phyloP scores from a whole-genome alignment of 37 sponge, comb jelly and placozoan species.

The Geodia barretti region DNA sequence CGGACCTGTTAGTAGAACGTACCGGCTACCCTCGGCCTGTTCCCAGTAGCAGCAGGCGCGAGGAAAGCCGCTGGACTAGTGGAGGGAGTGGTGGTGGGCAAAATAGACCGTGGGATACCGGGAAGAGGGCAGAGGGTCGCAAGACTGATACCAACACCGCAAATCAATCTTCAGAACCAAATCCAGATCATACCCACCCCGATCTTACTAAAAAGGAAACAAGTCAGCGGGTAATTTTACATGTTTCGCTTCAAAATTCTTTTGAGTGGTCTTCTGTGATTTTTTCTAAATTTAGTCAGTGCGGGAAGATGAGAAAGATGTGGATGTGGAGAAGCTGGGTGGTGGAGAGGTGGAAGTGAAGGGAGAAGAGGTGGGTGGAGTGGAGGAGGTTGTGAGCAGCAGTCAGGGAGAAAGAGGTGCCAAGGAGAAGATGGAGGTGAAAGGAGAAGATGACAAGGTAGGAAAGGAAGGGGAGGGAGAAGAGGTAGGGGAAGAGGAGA shows the following conservation, averaged over 20 bases:
- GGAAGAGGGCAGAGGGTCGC: too few species aligned
- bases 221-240: too few species aligned
- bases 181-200: too few species aligned
- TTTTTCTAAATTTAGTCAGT: too few species aligned
- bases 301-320: background rate
- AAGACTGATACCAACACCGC: too few species aligned
- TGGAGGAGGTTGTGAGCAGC: constrained; percentile 1
- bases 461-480: background rate
- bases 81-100: background rate
- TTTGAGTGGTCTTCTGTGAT: too few species aligned
- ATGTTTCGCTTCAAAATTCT: too few species aligned
- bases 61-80: constrained; percentile 2
- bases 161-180: too few species aligned
- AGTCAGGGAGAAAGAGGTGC: background rate
- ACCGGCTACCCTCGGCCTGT: background rate
- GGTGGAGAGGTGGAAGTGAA: background rate
- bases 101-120: too few species aligned
- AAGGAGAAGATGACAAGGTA: background rate
- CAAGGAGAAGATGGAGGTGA: background rate
- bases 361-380: background rate
- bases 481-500: background rate
- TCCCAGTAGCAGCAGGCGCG: too few species aligned
- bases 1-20: constrained; percentile 10
- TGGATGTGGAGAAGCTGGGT: background rate
- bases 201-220: too few species aligned